Conservation (phyloP, 2,797 vertebrate genomes). For the Onychomys torridus region DNA sequence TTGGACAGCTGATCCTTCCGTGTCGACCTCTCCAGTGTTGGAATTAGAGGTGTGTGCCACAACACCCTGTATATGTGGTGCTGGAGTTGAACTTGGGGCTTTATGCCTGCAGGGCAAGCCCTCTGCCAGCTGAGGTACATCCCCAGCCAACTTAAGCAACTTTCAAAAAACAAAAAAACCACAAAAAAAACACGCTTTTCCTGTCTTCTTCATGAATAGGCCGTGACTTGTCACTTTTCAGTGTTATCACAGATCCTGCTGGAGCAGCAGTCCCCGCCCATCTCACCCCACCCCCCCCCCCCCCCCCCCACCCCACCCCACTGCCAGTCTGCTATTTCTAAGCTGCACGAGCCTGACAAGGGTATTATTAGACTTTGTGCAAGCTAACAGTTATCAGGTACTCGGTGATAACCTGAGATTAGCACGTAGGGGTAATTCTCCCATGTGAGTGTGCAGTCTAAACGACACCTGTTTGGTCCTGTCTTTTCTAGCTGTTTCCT, state of each 20-base stretch:
- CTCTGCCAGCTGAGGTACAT: not conserved
- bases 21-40: not conserved
- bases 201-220: slow-evolving; percentile 6
- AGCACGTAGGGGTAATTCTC: slow-evolving; percentile 15
- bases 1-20: not conserved
- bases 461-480: slow-evolving; percentile 1
- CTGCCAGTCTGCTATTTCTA: slow-evolving; percentile 67
- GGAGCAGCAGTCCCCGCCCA: not conserved
- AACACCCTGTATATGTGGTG: too few species aligned
- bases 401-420: slow-evolving; percentile 55
- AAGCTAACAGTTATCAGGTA: slow-evolving; percentile 52
- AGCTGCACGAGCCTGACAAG: slow-evolving; percentile 41
- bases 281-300: not conserved
- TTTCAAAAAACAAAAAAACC: not conserved
- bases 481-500: slow-evolving; percentile 22
- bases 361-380: slow-evolving; percentile 58
- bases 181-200: not conserved
- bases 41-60: not conserved
- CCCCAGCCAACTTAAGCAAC: not conserved
- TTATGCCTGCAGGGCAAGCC: not conserved
- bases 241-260: not conserved
- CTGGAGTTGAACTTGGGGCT: not conserved
- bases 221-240: slow-evolving; percentile 48
- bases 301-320: not conserved
- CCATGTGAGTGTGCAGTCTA: not conserved